Conservation (phyloP, 2,113 vertebrate genomes). For the Corythornis vintsioides region DNA sequence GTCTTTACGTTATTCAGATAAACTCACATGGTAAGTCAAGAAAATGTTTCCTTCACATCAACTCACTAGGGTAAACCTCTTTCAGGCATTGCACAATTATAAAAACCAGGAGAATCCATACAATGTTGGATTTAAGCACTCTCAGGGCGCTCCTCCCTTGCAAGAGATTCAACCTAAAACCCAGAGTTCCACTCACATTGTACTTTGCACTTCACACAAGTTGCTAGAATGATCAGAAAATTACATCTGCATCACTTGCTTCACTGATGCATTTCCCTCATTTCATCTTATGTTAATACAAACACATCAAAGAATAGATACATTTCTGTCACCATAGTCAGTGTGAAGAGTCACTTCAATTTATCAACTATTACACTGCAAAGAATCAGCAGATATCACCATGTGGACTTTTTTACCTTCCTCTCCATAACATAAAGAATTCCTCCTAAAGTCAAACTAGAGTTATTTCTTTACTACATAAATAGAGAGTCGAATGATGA, state of each 20-base stretch:
- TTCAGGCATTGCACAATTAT: not conserved
- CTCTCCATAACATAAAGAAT: not conserved
- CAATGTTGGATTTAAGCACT: not conserved
- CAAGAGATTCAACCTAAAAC: not conserved
- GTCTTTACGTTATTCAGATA: not conserved
- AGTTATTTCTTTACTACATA: not conserved
- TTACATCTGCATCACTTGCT: not conserved
- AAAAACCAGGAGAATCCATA: not conserved
- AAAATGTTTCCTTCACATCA: not conserved
- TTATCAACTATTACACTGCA: not conserved
- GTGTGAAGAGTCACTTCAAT: not conserved
- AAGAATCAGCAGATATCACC: not conserved
- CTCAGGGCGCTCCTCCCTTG: not conserved
- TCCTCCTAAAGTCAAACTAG: not conserved
- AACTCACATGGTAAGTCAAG: not conserved
- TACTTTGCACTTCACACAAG: not conserved
- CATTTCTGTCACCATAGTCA: not conserved
- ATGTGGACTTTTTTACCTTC: not conserved
- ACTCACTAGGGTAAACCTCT: not conserved
- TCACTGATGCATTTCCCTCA: not conserved
- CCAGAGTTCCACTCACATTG: accelerated
- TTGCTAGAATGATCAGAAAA: not conserved
- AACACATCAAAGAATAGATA: not conserved
- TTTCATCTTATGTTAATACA: not conserved
- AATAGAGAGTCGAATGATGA: not conserved